Percentiles rank a stretch among this genome's conserved stretches.
These are phyloP conservation scores for Patella caerulea DNA, from an alignment of 2,888 invertebrate genomes.

Conservation along the genomic window DNA sequence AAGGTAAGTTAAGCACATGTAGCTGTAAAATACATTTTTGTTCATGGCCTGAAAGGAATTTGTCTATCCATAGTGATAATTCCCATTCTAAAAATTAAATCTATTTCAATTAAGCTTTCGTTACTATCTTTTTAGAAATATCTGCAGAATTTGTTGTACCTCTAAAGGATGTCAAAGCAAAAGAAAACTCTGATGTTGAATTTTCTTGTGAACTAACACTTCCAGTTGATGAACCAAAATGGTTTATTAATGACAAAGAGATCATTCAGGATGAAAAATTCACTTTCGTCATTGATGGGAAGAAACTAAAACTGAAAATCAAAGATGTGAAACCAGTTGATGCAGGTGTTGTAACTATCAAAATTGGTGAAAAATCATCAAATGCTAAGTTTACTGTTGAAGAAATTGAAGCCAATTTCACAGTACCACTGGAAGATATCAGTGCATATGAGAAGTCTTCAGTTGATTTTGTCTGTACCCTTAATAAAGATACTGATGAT, in stretches of 20 bases:
- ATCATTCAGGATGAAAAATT: conserved; percentile 81
- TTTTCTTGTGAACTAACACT: conserved; percentile 95
- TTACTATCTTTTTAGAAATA: conserved; percentile 31
- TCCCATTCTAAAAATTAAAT: too few species aligned
- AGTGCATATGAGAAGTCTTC: conserved; percentile 41
- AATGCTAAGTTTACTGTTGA: conserved; percentile 37
- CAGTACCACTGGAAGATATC: conserved; percentile 85
- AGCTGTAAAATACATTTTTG: too few species aligned
- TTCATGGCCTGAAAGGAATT: too few species aligned
- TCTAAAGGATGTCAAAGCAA: conserved; percentile 41
- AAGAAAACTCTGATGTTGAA: conserved; percentile 74
- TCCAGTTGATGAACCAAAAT: conserved; percentile 92
- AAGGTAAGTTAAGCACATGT: conserved; percentile 45
- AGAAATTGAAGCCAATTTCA: conserved; percentile 90
- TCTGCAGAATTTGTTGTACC: conserved; percentile 41
- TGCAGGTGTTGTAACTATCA: conserved; percentile 45
- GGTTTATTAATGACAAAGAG: conserved; percentile 88
- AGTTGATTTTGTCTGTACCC: conserved; percentile 84
- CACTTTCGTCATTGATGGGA: conserved; percentile 76
- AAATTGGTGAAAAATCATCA: conserved; percentile 39
- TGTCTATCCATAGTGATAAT: too few species aligned
- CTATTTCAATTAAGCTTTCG: neutral
- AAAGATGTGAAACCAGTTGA: conserved; percentile 36
- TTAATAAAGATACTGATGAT: conserved; percentile 83
- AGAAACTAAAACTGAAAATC: conserved; percentile 45